A percentile compares a stretch with the other conserved stretches of the same genome.
Conservation (phyloP, 2,113 vertebrate species). For the Trinectes maculatus region DNA sequence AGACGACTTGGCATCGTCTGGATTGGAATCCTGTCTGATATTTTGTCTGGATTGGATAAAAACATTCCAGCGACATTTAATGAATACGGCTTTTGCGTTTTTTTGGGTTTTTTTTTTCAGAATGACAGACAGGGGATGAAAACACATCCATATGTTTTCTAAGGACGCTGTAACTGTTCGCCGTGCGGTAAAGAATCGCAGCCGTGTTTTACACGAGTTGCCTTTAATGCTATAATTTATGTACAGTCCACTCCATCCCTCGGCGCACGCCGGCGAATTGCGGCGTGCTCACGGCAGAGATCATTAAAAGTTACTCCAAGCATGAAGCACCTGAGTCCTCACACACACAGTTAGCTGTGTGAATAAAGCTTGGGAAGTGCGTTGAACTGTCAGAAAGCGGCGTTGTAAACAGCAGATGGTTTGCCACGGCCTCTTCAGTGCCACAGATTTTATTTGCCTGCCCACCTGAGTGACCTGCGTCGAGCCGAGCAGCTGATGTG, state of each 20-base stretch:
- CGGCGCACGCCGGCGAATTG: background rate
- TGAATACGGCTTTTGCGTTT: background rate
- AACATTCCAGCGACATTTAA: conserved; percentile 2
- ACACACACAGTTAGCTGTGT: conserved; percentile 45
- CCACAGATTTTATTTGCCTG: conserved; percentile 72
- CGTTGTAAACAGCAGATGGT: conserved; percentile 82
- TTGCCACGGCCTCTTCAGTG: conserved; percentile 65
- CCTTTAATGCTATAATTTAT: background rate
- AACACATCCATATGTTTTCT: background rate
- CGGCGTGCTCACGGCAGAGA: background rate
- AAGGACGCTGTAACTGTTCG: background rate
- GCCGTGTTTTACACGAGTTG: background rate
- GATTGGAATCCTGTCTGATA: conserved; percentile 17
- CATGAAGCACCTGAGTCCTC: background rate
- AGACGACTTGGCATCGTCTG: conserved; percentile 12
- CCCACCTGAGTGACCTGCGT: conserved; percentile 79
- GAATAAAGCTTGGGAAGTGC: conserved; percentile 62
- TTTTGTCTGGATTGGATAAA: background rate
- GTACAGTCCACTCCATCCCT: background rate
- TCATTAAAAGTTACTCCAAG: conserved; percentile 25
- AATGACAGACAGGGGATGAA: background rate
- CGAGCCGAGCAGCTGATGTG: conserved; percentile 65
- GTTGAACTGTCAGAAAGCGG: conserved; percentile 41
- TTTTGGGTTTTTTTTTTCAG: background rate
- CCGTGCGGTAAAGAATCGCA: background rate